A percentile compares a stretch with the other conserved stretches of the same genome.
phyloP scores from a whole-genome alignment of 2,113 vertebrate genomes.

The Rousettus leschenaultii region DNA sequence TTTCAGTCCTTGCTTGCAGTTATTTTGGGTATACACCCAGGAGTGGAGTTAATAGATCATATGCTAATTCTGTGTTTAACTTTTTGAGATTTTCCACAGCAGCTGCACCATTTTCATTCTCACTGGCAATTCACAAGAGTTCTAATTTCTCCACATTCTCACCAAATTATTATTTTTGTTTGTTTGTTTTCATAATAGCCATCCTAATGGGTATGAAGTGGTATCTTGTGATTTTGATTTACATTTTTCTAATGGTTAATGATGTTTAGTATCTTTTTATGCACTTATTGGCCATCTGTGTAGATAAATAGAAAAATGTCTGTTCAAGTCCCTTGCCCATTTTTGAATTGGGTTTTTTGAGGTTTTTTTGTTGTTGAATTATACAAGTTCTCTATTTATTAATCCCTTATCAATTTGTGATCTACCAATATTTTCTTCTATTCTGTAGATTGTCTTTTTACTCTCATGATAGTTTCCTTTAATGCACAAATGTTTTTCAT shows the following conservation, averaged over 20 bases:
- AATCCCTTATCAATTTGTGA: not conserved
- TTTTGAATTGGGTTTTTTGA: not conserved
- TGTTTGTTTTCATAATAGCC: not conserved
- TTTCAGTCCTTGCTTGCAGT: not conserved
- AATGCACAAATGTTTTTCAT: not conserved
- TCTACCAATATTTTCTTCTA: not conserved
- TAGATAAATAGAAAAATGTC: not conserved
- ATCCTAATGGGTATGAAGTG: not conserved
- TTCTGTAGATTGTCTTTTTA: not conserved
- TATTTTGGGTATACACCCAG: not conserved
- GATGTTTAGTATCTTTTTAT: not conserved
- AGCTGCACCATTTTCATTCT: not conserved
- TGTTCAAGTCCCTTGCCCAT: not conserved
- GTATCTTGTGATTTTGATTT: not conserved
- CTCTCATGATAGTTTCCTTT: not conserved
- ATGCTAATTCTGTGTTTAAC: not conserved
- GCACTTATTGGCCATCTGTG: not conserved
- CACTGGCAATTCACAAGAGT: not conserved
- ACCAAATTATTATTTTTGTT: not conserved
- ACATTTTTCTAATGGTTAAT: not conserved
- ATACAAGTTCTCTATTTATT: not conserved
- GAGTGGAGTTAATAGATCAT: not conserved
- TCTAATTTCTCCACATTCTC: not conserved
- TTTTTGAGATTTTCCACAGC: not conserved
- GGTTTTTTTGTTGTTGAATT: not conserved